Evolutionary conservation across 2,113 vertebrate species (phyloP), one percentile per base, ranked within the genome.

Genomic region (Serilophus lunatus): DNA sequence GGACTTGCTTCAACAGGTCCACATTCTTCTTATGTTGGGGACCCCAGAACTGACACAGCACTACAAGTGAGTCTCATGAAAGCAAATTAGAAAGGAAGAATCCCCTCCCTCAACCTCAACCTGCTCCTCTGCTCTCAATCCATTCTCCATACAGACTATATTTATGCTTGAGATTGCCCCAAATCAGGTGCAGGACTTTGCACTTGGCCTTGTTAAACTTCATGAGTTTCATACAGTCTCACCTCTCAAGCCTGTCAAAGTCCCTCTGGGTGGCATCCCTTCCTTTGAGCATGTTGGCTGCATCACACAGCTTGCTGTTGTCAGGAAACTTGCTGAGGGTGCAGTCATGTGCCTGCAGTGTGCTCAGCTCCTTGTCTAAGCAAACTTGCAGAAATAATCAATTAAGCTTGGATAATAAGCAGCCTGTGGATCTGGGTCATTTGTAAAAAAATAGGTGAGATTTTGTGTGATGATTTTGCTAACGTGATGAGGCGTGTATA

Each of bases 391-490:
- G 82, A 81, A 80, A 91, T 44, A 42, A 88, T 83, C 90, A 51
- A 76, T 91, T 42, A 64, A 77, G 71, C 75, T 70, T 54, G 29
- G 66, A 18, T 45, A 14, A 51, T 66, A 40, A 86, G 56, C 40
- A 47, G 47, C 12, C 36, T 3, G 6, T 60, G 56, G 86, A 92
- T 90, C 56, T 92, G 72, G 86, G 88, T 95, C 68, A 82, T 76
- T 87, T 45, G 59, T 82, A 92, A 71, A 40, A n/a, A 95, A 75
- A 74, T 61, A 72, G 79, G 82, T 83, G 72, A 92, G 82, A 78
- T 86, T 77, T 74, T 6, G 2, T 66, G 72, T 75, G 75, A 42
- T 40, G n/a, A 26, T 92, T 94, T 72, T 84, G 69, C 8, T 3
- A 33, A 45, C 4, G 0, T 31, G 44, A 20, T 57, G 64, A 93